Evolutionary conservation across 1,140 invertebrate genomes (phyloP).

Genomic region (Dinothrombium tinctorium): DNA sequence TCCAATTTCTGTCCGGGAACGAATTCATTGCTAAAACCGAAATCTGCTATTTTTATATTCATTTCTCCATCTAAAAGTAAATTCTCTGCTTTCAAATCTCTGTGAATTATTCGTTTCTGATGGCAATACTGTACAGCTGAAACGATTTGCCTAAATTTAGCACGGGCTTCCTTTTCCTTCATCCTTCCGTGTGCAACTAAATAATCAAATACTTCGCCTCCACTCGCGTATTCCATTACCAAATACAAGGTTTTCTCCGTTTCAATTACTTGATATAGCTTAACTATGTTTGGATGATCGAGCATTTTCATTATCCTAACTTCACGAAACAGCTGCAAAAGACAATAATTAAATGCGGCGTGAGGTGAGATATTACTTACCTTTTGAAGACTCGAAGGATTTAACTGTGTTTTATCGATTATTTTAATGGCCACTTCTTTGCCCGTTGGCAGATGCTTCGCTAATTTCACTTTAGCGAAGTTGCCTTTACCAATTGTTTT

Average conservation of each 20-base stretch:
- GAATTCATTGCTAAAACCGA: constrained; percentile 97
- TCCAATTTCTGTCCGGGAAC: constrained; percentile 93
- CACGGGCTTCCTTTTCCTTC: constrained; percentile 99
- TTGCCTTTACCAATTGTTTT: constrained; percentile 99
- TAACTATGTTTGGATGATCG: constrained; percentile 95
- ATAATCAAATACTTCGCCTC: constrained; percentile 99
- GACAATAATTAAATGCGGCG: too few relatives aligned
- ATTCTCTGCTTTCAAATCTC: constrained; percentile 92
- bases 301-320: constrained; percentile 99
- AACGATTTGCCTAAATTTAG: constrained; percentile 99
- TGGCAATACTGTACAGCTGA: constrained; percentile 99
- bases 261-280: constrained; percentile 4
- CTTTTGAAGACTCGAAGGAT: constrained; percentile 92
- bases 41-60: constrained; percentile 99
- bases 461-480: constrained; percentile 99
- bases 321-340: constrained; percentile 65
- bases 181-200: constrained; percentile 95
- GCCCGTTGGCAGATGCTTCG: constrained; percentile 95
- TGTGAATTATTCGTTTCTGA: constrained; percentile 79
- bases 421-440: constrained; percentile 99
- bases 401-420: constrained; percentile 98
- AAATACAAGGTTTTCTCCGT: constrained; percentile 41
- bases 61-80: constrained; percentile 93
- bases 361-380: too few relatives aligned
- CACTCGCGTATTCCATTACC: constrained; percentile 98